A percentile compares a stretch with the other conserved stretches of the same genome.
These are phyloP conservation scores for Ellobium chinense DNA, from an alignment of 2,888 invertebrate species.

Conservation along the genomic window DNA sequence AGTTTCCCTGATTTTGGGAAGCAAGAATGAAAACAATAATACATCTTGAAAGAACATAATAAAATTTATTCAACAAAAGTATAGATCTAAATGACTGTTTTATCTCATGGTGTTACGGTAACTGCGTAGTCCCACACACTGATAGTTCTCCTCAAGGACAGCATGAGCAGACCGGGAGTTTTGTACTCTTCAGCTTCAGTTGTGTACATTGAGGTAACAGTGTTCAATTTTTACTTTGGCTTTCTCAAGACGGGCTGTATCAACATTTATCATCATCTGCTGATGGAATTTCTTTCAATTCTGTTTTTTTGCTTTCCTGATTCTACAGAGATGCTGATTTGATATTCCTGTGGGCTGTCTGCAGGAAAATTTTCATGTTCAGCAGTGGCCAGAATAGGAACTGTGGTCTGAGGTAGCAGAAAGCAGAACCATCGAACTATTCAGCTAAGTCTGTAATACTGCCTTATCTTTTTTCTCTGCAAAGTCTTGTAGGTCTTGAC, in stretches of 20 bases:
- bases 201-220: not conserved
- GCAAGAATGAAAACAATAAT: too few species aligned
- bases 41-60: too few species aligned
- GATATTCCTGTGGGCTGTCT: not conserved
- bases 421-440: not conserved
- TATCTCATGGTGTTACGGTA: too few species aligned
- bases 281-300: not conserved
- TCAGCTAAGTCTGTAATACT: not conserved
- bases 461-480: not conserved
- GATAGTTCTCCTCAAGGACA: not conserved
- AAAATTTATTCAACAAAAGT: too few species aligned
- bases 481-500: not conserved
- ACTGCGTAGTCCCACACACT: too few species aligned
- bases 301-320: not conserved
- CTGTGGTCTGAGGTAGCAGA: not conserved
- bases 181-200: not conserved
- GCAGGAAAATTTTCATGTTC: not conserved
- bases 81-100: too few species aligned
- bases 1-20: too few species aligned
- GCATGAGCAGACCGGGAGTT: not conserved
- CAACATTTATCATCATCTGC: not conserved
- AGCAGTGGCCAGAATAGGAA: not conserved
- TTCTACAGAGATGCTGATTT: not conserved
- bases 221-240: not conserved
- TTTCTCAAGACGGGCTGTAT: not conserved